Base-by-base conservation (phyloP, 2,888 invertebrate species). In the Ischnura elegans region DNA sequence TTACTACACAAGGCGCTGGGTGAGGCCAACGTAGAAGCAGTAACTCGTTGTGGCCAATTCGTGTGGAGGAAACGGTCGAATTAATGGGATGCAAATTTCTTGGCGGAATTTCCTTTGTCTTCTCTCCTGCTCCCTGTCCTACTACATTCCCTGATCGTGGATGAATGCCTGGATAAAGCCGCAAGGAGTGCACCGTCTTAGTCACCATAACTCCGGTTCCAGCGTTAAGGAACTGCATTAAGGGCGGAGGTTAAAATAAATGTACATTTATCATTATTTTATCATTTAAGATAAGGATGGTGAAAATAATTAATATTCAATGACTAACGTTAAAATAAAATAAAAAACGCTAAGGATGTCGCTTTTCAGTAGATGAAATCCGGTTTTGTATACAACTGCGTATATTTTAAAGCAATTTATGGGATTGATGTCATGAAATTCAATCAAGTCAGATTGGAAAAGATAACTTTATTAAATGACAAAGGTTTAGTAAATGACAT, bases 51-150 rank as follows among this genome's bases (percentile, higher is more conserved):
- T 43, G 5, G 90, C 90, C 66, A 66, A 90, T 90, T 90, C 61
- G 43, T 90, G 90, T 43, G 61, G 61, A 61, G 90, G 90, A 90
- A 61, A 36, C 76, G 36, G 90, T 90, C 61, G 90, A 55, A 90
- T 90, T 90, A 90, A 90, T 90, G 90, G 29, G n/a, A 51, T 90
- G 51, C n/a, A 76, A 55, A 90, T 90, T 90, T 61, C 90, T 25
- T 0, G 25, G 55, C 90, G 90, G 90, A 90, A 90, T 61, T 61
- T 90, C 61, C 90, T 90, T 61, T 42, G 61, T 90, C 55, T 55
- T 45, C 25, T 8, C 76, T 61, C 61, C 61, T n/a, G n/a, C 55
- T 42, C 4, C 36, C 76, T 36, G 36, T 10, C 36, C 76, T 10
- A 29, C 76, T 1, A 76, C 29, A 76, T 61, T 90, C 61, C 61